These are phyloP conservation scores for Acanthococcus lagerstroemiae DNA, from an alignment of 2,888 invertebrate species.

Conservation along the genomic window DNA sequence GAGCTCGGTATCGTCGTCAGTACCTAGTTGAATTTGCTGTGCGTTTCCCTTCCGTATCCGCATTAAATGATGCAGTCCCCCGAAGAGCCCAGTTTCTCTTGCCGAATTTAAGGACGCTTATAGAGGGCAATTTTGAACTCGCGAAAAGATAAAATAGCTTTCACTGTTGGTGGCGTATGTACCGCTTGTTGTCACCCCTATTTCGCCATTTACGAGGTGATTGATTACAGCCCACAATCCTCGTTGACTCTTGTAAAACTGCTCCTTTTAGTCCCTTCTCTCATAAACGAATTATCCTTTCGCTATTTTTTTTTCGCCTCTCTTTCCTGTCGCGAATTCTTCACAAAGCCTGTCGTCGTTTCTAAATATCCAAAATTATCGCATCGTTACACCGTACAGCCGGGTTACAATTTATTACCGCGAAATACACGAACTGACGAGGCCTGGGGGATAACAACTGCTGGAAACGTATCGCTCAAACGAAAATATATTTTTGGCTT, in stretches of 20 bases:
- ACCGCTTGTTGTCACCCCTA: background rate
- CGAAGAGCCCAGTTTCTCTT: too few species aligned
- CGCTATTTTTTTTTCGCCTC: background rate
- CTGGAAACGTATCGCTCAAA: too few species aligned
- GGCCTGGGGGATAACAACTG: too few species aligned
- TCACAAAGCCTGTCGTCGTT: too few species aligned
- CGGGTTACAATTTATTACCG: background rate
- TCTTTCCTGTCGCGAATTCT: background rate
- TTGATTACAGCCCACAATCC: background rate
- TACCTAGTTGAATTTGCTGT: too few species aligned
- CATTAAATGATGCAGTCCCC: too few species aligned
- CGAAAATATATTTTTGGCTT: background rate
- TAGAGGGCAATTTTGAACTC: background rate
- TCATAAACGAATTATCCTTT: background rate
- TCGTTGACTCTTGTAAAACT: background rate
- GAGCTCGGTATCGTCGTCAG: too few species aligned
- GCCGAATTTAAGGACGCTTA: background rate
- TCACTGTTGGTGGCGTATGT: background rate
- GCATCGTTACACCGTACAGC: background rate
- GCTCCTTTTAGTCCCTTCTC: background rate
- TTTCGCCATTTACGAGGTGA: background rate
- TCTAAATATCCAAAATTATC: background rate
- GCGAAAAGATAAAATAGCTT: background rate
- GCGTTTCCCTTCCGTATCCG: too few species aligned
- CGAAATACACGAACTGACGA: too few species aligned